Base-by-base conservation (phyloP, 2,113 vertebrate species). In the Anhinga rufa region DNA sequence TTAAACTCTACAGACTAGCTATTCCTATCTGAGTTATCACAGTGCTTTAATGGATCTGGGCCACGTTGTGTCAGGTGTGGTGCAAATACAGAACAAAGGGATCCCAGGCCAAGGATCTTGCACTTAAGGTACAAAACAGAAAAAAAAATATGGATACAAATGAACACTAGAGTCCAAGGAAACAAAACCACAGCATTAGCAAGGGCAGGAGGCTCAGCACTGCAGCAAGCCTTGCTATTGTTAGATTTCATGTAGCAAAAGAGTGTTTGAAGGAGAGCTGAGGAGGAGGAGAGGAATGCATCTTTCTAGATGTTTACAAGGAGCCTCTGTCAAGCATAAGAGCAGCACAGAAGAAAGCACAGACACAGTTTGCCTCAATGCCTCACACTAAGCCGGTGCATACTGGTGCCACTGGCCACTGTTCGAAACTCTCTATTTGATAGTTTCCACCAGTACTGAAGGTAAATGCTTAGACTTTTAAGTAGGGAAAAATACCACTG, bases 371-470 rank as follows among this genome's bases (percentile, higher is more conserved):
- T 55, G 38, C 29, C 84, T 31, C 64, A 38, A 5, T 0, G 1
- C 7, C 54, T 60, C 48, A 18, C 1, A 2, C 46, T 42, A 57
- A 49, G 77, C 69, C 48, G 3, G 3, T 13, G 8, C 29, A 9
- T 29, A n/a, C n/a, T 75, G 48, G 4, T 7, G 6, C 44, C 74
- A 8, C 36, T 10, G 24, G 46, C 19, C 55, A 28, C 26, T 4
- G 11, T 9, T 65, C 0, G 3, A 82, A 95, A 55, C 2, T 9
- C 13, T 2, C 0, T 6, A 6, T 52, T 2, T 38, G 28, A 89
- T 77, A 25, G 70, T 15, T 38, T 61, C 44, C 25, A 38, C 9
- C 12, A 6, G 9, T 31, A 77, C 62, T 54, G 29, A 40, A 75
- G 20, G 32, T 0, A 2, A 82, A 64, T 0, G 1, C 29, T 55